Base-by-base conservation (phyloP, 2,888 invertebrate species). In the Phrixothrix hirtus region DNA sequence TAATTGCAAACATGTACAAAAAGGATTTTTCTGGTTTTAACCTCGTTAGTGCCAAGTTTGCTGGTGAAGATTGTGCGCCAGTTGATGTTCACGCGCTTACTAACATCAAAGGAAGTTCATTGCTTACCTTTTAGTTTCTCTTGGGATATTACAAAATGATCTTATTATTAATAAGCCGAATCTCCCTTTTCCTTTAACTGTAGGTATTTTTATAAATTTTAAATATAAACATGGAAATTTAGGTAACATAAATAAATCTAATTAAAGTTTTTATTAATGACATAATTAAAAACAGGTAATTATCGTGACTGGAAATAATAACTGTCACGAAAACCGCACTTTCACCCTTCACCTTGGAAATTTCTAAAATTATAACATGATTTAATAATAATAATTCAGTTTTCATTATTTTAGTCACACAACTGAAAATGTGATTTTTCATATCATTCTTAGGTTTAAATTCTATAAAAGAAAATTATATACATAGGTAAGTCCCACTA, bases 1-100 rank as follows among this genome's bases (percentile, higher is more conserved):
- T 53, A 53, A 53, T 53, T 53, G 53, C 53, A 43, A 43, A 46
- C 52, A 31, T 41, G 30, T 42, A 42, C 47, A 30, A 51, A 51
- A 52, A 41, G 39, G 29, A 26, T 52, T 37, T 49, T 36, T 36
- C 29, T 51, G 44, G 30, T 39, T 49, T 44, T 51, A 46, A 39
- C 46, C 52, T 45, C 46, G 52, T 46, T 52, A 51, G 45, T 39
- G 43, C 38, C 39, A 51, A 45, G 39, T 44, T 44, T 50, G 31
- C 10, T 26, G 43, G 27, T 44, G 13, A 13, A 37, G 36, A 49
- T 49, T 49, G 36, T 49, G 30, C 43, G 37, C 46, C 44, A 30
- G 51, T 44, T 21, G 46, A 52, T 52, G 45, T 41, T 45, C 45
- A 46, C 39, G 52, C 52, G 10, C 35, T 52, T 25, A 30, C 35